Conservation (phyloP, 2,888 invertebrate species). For the Rhagophthalmus giganteus region DNA sequence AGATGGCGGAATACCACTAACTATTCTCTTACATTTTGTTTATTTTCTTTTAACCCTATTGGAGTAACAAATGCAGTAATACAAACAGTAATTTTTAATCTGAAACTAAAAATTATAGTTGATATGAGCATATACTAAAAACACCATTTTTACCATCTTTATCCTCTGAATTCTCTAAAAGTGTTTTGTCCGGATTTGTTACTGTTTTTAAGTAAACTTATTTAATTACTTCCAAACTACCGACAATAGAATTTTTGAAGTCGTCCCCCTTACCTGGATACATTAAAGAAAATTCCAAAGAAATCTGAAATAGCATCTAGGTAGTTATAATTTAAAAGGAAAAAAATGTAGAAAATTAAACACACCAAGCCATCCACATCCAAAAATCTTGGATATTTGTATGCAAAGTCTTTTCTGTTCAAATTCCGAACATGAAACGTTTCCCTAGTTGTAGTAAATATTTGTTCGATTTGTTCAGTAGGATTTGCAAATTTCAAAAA, state of each 20-base stretch:
- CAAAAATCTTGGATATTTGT: slow-evolving; percentile 1
- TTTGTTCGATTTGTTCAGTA: slow-evolving; percentile 1
- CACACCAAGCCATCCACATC: slow-evolving; percentile 3
- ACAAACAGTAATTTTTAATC: not conserved
- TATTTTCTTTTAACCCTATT: not conserved
- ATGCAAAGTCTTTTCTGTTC: not conserved
- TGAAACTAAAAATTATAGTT: not conserved
- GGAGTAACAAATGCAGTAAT: not conserved
- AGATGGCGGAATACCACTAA: not conserved
- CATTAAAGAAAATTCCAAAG: not conserved
- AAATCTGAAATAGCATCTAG: not conserved
- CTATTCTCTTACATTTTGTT: not conserved
- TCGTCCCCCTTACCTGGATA: not conserved
- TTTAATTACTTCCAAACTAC: not conserved
- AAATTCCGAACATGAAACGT: not conserved
- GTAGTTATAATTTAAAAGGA: not conserved
- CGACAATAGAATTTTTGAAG: not conserved
- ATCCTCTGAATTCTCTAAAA: not conserved
- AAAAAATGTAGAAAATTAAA: not conserved
- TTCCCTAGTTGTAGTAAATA: slow-evolving; percentile 3
- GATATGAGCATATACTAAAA: no score
- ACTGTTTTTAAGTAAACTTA: not conserved
- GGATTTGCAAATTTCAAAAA: slow-evolving; percentile 4
- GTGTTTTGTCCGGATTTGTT: not conserved
- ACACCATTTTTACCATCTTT: no score